Conservation (phyloP, 2,113 vertebrate species). For the Spizaetus ornatus region DNA sequence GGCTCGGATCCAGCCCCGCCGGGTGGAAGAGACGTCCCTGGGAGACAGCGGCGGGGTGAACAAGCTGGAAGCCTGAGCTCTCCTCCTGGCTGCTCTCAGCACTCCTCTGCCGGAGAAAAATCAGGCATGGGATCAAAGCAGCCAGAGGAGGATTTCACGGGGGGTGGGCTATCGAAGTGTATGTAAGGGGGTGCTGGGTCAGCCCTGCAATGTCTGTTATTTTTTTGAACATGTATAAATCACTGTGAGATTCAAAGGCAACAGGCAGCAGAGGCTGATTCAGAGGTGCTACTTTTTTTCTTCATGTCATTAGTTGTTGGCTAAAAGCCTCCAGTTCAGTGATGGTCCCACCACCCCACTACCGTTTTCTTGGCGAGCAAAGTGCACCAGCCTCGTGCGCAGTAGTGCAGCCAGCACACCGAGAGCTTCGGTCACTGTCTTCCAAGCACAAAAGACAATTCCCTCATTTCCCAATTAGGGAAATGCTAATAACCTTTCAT, state of each 20-base stretch:
- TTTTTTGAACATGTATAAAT: not conserved
- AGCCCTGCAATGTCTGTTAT: not conserved
- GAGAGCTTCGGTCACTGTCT: not conserved
- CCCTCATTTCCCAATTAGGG: not conserved
- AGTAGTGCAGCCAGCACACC: not conserved
- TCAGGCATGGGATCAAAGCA: not conserved
- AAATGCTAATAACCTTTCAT: not conserved
- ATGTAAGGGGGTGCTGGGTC: fast-evolving
- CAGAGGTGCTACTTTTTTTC: not conserved
- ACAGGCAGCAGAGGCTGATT: not conserved
- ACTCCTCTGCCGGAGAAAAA: no score
- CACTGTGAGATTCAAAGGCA: not conserved
- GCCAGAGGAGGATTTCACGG: not conserved
- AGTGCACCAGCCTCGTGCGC: not conserved
- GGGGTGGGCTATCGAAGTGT: fast-evolving
- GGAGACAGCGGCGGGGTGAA: not conserved
- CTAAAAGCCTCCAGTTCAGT: not conserved
- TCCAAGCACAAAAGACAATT: not conserved
- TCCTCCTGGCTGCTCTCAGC: not conserved
- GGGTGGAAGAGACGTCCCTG: fast-evolving
- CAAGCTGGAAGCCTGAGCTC: not conserved
- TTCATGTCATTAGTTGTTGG: not conserved
- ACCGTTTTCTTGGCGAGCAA: not conserved
- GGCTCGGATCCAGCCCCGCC: not conserved
- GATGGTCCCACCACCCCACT: not conserved